Evolutionary conservation across 2,888 invertebrate genomes (phyloP).

Genomic region (Agriopis leucophaearia): DNA sequence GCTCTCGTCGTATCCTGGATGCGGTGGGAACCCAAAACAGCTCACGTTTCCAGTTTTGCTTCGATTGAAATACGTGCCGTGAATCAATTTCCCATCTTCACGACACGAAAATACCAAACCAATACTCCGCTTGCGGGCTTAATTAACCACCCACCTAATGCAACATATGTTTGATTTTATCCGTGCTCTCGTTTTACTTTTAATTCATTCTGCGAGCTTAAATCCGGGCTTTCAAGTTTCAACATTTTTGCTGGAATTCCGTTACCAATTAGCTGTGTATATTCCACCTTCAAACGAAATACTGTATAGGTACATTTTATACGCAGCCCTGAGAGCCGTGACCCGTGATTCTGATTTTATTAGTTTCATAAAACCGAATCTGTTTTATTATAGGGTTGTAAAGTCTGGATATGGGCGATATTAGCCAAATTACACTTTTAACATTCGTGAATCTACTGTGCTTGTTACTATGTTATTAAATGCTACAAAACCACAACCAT

Average conservation of each 20-base stretch:
- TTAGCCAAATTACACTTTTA: slow-evolving; percentile 18
- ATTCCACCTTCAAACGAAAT: slow-evolving; percentile 17
- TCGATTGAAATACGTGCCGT: slow-evolving; percentile 80
- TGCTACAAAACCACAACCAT: not conserved
- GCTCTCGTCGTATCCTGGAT: slow-evolving; percentile 1
- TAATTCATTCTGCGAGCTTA: slow-evolving; percentile 24
- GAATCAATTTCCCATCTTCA: slow-evolving; percentile 59
- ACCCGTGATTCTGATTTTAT: slow-evolving; percentile 33
- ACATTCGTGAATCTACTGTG: slow-evolving; percentile 10
- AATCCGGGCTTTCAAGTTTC: slow-evolving; percentile 18
- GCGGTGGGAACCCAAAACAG: slow-evolving; percentile 54
- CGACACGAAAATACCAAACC: slow-evolving; percentile 52
- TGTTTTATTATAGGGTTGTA: slow-evolving; percentile 26
- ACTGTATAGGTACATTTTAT: slow-evolving; percentile 21
- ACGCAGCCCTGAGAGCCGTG: slow-evolving; percentile 21
- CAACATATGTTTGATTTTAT: slow-evolving; percentile 49
- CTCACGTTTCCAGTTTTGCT: slow-evolving; percentile 65
- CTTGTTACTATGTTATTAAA: slow-evolving; percentile 2
- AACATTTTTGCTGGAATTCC: slow-evolving; percentile 17
- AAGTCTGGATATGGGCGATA: slow-evolving; percentile 18
- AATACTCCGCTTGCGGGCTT: slow-evolving; percentile 49
- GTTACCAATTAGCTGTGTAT: slow-evolving; percentile 31
- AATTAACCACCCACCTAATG: slow-evolving; percentile 57
- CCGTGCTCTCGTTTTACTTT: slow-evolving; percentile 41
- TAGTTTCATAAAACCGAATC: slow-evolving; percentile 26